Conservation (phyloP, 2,797 vertebrate species). For the Arnoldichthys spilopterus region DNA sequence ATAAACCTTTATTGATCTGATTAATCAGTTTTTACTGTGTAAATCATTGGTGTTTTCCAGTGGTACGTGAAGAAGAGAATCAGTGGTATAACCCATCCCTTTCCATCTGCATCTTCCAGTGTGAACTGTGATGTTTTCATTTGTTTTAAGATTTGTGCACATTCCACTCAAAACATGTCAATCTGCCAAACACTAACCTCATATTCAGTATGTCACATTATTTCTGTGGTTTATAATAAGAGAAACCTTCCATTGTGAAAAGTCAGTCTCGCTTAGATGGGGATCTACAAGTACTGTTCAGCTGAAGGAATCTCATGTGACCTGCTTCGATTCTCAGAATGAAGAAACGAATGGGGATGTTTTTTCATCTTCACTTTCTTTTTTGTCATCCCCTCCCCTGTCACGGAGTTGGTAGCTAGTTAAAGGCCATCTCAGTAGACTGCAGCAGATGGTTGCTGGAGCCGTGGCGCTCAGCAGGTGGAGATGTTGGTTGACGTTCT, state of each 20-base stretch:
- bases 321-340: not conserved
- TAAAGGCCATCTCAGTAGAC: conserved; percentile 60
- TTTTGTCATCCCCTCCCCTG: conserved; percentile 12
- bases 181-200: too few relatives aligned
- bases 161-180: too few relatives aligned
- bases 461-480: conserved; percentile 80
- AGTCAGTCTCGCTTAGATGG: not conserved
- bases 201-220: not conserved
- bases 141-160: too few relatives aligned
- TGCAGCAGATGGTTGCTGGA: conserved; percentile 82
- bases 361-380: conserved; percentile 10
- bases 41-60: too few relatives aligned
- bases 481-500: conserved; percentile 67
- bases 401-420: conserved; percentile 64
- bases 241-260: not conserved
- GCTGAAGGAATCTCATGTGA: not conserved
- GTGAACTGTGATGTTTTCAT: too few relatives aligned
- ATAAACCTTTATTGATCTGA: too few relatives aligned
- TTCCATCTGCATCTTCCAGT: too few relatives aligned
- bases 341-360: not conserved
- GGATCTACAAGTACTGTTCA: not conserved
- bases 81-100: too few relatives aligned
- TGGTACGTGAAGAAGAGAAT: too few relatives aligned
- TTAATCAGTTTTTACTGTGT: too few relatives aligned
- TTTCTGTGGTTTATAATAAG: not conserved